Base-by-base conservation (phyloP, 2,797 vertebrate species). In the Syndactyla subalaris region DNA sequence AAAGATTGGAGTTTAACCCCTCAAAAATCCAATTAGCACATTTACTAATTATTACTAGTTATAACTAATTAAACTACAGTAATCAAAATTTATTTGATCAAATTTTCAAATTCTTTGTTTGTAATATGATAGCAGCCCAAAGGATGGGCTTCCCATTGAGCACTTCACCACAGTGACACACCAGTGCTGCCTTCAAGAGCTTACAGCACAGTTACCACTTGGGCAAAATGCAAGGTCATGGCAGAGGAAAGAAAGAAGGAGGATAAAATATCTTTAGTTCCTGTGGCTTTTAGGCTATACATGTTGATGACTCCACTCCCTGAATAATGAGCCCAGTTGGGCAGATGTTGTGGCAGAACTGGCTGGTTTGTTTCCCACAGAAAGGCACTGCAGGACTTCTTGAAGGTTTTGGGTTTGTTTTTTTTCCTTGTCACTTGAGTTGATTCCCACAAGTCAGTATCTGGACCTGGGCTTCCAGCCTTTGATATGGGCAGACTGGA, bases 21-120 rank as follows among this genome's bases (percentile, higher is more conserved):
- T 94, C 58, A 75, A 63, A 88, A 96, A 95, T 87, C 94, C 85
- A 93, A 95, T 97, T 96, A 96, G 63, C 92, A 85, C 90, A 14
- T 95, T 76, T 85, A 63, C 92, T 94, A 92, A 92, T 95, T 92
- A 94, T 95, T 96, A 79, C 67, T 92, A 96, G 92, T 96, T 95
- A 92, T 92, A 92, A 95, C 95, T 76, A 54, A 94, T 92, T 93
- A 85, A 95, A 97, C 90, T 93, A 96, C 95, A 96, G 92, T 97
- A 95, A 94, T 97, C 71, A 97, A 95, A 85, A 92, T 79, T 51
- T 58, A 83, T 89, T 79, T 92, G 85, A 86, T 84, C 81, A 57
- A 49, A 41, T 89, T 43, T 85, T 82, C 67, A 14, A 2, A 1
- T 79, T 90, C 54, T 48, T 7, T 66, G 14, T 81, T 75, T 88